Evolutionary conservation across 1,140 invertebrate genomes (phyloP).

Genomic region (Aphelinus certus): DNA sequence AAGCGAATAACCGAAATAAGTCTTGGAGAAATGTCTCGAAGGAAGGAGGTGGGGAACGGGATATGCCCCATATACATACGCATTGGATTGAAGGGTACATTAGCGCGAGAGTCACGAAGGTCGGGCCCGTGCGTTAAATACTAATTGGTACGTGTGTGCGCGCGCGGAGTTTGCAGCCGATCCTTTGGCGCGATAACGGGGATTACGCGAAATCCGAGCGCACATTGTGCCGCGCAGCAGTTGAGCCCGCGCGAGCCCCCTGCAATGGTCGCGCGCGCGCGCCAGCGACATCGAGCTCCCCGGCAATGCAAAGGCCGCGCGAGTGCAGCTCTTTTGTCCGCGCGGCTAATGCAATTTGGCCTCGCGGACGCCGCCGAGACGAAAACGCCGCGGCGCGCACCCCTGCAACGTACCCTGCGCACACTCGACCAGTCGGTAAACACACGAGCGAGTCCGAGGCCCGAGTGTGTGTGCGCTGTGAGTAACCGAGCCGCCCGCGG

Average conservation of each 20-base stretch:
- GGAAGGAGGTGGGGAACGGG: too few species aligned
- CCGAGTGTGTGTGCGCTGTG: too few species aligned
- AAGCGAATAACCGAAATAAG: too few species aligned
- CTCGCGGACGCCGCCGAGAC: not conserved
- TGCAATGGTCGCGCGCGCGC: not conserved
- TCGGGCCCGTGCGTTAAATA: constrained; percentile 50
- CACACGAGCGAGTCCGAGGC: too few species aligned
- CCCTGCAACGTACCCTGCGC: too few species aligned
- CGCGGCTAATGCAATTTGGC: not conserved
- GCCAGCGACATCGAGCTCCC: not conserved
- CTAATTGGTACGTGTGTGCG: constrained; percentile 46
- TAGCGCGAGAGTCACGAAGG: too few species aligned
- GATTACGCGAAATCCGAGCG: constrained; percentile 48
- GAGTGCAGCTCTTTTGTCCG: not conserved
- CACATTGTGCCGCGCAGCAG: constrained; percentile 43
- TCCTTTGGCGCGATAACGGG: constrained; percentile 44
- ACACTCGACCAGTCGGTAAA: too few species aligned
- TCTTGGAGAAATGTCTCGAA: too few species aligned
- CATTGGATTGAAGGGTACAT: too few species aligned
- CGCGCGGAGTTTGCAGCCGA: constrained; percentile 37
- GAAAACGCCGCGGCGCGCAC: not conserved
- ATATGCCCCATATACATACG: too few species aligned
- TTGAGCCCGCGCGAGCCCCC: not conserved
- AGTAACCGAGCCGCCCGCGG: too few species aligned
- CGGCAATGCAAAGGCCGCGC: not conserved